These are phyloP conservation scores for Nowickia ferox DNA, from an alignment of 2,888 invertebrate species.

Conservation along the genomic window DNA sequence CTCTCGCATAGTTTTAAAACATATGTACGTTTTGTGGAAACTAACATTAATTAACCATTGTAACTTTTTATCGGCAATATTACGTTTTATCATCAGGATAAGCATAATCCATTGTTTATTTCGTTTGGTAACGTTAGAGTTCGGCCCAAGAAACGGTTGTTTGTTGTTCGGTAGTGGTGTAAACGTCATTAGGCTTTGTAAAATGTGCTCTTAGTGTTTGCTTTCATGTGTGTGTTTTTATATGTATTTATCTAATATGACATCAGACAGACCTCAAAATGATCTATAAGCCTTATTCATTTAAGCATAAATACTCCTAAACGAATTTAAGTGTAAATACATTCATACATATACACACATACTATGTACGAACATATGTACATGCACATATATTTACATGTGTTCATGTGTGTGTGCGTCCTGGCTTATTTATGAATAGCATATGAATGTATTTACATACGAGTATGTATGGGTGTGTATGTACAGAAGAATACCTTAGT, in stretches of 20 bases:
- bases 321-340: not conserved
- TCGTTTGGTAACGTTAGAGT: not conserved
- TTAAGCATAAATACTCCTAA: conserved; percentile 40
- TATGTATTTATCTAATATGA: conserved; percentile 49
- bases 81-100: conserved; percentile 11
- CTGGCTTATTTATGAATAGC: no score
- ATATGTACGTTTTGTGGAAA: conserved; percentile 23
- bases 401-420: not conserved
- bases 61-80: conserved; percentile 40
- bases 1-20: conserved; percentile 30
- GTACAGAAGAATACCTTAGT: not conserved
- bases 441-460: no score
- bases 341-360: not conserved
- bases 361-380: not conserved
- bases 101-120: conserved; percentile 27
- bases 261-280: conserved; percentile 64
- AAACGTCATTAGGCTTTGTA: conserved; percentile 46
- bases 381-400: not conserved
- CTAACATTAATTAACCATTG: conserved; percentile 46
- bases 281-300: conserved; percentile 64
- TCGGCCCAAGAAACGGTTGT: not conserved
- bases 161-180: not conserved
- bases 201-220: conserved; percentile 12
- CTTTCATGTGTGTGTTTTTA: conserved; percentile 17
- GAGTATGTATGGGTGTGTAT: not conserved